These are phyloP conservation scores for Ceratotherium simum DNA, from an alignment of 2,113 vertebrate genomes.

Conservation along the genomic window DNA sequence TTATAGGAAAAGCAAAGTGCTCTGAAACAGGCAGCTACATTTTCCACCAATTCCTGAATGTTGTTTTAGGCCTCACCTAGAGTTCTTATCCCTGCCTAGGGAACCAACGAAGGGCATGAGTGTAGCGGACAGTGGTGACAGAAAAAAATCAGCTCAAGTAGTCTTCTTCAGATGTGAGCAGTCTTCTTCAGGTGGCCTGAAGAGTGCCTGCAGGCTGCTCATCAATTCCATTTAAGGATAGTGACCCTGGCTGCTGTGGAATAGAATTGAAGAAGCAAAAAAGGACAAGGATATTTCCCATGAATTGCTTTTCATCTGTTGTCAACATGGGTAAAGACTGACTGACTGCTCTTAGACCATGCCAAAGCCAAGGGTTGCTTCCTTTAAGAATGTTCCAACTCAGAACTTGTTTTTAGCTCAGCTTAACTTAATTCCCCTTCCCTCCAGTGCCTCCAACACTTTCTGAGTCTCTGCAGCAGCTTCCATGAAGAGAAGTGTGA, in stretches of 20 bases:
- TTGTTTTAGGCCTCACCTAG: neutral
- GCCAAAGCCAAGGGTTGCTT: neutral
- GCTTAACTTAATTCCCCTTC: neutral
- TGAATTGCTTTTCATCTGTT: conserved; percentile 6
- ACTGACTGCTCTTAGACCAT: neutral
- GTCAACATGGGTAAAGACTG: neutral
- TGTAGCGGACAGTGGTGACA: neutral
- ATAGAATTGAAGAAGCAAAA: conserved; percentile 10
- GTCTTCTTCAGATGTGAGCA: neutral
- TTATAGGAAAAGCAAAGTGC: conserved; percentile 5
- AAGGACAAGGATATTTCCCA: neutral
- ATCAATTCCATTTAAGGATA: neutral
- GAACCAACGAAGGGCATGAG: neutral
- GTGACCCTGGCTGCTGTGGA: neutral
- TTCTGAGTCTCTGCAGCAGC: neutral
- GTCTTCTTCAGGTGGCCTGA: neutral
- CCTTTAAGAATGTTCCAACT: neutral
- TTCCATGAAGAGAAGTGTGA: neutral
- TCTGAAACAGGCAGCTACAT: conserved; percentile 11
- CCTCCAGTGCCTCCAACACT: neutral
- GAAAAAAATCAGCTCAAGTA: neutral
- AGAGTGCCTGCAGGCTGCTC: neutral
- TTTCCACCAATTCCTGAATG: neutral
- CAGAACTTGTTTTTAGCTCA: neutral
- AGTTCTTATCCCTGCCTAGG: neutral